A percentile compares a stretch with the other conserved stretches of the same genome.
Conservation (phyloP, 1,140 invertebrate genomes). For the Bilobella aurantiaca region DNA sequence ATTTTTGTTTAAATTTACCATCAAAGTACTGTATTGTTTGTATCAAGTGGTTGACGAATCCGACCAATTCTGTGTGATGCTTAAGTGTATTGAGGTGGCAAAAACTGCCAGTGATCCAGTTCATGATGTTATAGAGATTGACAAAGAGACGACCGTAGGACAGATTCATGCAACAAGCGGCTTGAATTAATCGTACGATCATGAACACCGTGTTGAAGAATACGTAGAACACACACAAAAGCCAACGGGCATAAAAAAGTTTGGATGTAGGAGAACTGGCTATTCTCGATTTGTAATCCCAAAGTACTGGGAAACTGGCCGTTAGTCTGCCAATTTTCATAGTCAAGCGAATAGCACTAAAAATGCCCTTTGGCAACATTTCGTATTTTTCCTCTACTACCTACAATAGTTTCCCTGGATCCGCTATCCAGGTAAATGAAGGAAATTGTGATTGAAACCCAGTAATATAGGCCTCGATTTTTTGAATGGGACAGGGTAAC, state of each 20-base stretch:
- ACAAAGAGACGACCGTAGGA: conserved; percentile 4
- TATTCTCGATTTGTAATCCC: neutral
- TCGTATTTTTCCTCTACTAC: no score
- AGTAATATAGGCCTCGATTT: no score
- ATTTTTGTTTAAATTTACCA: no score
- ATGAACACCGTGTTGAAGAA: neutral
- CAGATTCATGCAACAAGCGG: neutral
- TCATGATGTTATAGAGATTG: neutral
- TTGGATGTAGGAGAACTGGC: neutral
- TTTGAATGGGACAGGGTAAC: no score
- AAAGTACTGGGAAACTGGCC: neutral
- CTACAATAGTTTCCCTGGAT: no score
- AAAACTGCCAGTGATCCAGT: neutral
- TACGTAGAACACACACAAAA: neutral
- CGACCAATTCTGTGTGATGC: neutral
- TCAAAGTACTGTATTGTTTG: neutral
- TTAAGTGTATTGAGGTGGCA: neutral
- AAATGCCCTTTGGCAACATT: neutral
- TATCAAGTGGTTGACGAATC: neutral
- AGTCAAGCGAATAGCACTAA: neutral
- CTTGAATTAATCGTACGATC: neutral
- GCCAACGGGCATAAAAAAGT: neutral
- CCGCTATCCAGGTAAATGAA: no score
- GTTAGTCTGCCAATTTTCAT: neutral
- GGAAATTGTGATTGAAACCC: no score